Percentiles rank a stretch among this genome's conserved stretches.
Evolutionary conservation across 37 sponge, comb jelly and placozoan species (phyloP).

Genomic region (Halichondria panicea): DNA sequence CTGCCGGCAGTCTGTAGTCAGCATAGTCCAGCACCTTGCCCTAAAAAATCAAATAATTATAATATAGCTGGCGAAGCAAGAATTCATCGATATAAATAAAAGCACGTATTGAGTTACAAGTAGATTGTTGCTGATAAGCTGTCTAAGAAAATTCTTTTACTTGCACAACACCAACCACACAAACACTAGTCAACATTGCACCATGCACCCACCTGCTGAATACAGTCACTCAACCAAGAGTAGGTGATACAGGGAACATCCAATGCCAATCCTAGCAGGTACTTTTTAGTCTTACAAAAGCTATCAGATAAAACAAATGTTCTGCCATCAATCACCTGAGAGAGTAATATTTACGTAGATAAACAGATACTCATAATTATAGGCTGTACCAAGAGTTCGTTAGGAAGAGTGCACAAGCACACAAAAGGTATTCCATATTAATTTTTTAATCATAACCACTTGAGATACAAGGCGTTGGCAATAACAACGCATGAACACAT

Average conservation of each 20-base stretch:
- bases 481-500: no score
- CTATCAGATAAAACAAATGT: conserved; percentile 50
- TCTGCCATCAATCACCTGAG: conserved; percentile 21
- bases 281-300: conserved; percentile 57
- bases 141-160: no score
- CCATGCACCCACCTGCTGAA: conserved; percentile 42
- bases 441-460: no score
- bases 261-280: conserved; percentile 56
- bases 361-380: no score
- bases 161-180: neutral
- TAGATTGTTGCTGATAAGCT: neutral
- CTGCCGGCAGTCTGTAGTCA: conserved; percentile 18
- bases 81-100: neutral
- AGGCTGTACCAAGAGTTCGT: no score
- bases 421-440: no score
- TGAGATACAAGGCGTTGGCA: no score
- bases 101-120: neutral
- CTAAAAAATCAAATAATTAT: neutral
- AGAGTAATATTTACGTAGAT: no score
- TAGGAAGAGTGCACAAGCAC: no score
- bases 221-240: conserved; percentile 46
- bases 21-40: conserved; percentile 20
- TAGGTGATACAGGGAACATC: conserved; percentile 65
- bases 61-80: neutral
- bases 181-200: no score